Evolutionary conservation across 1,140 invertebrate genomes (phyloP).

Genomic region (Listronotus bonariensis): DNA sequence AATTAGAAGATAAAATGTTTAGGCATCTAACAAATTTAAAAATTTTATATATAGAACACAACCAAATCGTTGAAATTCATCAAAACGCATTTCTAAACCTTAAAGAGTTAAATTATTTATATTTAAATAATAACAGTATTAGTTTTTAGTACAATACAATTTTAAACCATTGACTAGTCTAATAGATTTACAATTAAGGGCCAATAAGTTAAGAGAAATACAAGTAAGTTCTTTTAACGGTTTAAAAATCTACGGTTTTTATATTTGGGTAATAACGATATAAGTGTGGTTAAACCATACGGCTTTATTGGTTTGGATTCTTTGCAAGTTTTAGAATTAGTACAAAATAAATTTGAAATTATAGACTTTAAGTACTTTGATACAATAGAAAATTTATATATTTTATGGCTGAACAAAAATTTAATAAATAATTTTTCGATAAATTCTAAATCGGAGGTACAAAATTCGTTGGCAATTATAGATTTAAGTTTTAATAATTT

Average conservation of each 20-base stretch:
- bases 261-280: constrained; percentile 47
- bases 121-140: constrained; percentile 51
- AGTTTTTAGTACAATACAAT: constrained; percentile 49
- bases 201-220: constrained; percentile 48
- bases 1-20: constrained; percentile 45
- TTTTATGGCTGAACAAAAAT: constrained; percentile 50
- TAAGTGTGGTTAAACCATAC: constrained; percentile 45
- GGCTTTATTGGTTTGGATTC: constrained; percentile 50
- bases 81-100: constrained; percentile 47
- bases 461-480: constrained; percentile 42
- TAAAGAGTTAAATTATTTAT: constrained; percentile 46
- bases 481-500: constrained; percentile 47
- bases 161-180: constrained; percentile 50
- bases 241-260: constrained; percentile 45
- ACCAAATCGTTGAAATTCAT: constrained; percentile 45
- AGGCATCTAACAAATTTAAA: constrained; percentile 44
- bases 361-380: constrained; percentile 43
- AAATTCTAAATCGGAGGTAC: constrained; percentile 41
- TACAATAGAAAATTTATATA: constrained; percentile 44
- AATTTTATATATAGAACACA: constrained; percentile 50
- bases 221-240: constrained; percentile 52
- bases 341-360: constrained; percentile 42
- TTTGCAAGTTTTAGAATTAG: constrained; percentile 46
- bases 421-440: constrained; percentile 42
- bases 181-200: constrained; percentile 49